Base-by-base conservation (phyloP, 2,888 invertebrate genomes). In the Caenorhabditis sulstoni region DNA sequence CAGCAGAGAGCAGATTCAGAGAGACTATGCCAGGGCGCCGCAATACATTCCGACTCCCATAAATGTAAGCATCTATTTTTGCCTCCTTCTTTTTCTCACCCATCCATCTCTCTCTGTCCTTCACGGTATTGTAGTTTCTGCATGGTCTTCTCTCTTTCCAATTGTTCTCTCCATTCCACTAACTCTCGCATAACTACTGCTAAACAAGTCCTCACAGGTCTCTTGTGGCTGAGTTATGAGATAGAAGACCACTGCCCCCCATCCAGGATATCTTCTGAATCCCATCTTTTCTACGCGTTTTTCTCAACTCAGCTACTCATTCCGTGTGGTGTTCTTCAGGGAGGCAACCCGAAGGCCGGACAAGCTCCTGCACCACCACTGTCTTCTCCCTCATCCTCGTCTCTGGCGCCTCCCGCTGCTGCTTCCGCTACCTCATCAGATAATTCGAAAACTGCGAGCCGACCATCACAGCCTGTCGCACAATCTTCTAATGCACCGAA, bases 251-350 rank as follows among this genome's bases (percentile, higher is more conserved):
- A 5, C 4, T 29, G 29, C 29, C 7, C 4, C 29, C 29, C 7
- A 29, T 29, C 29, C 29, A 5, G 29, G 29, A 29, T 7, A 5
- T 3, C 29, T 29, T 7, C 4, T 29, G 7, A 3, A 29, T 29
- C 7, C 29, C 29, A 29, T 29, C 3, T 29, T 29, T 29, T 29
- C 29, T 29, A 29, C 66, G 16, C 20, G 11, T 37, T 45, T 37
- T 16, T 7, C 23, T 44, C 41, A 23, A 23, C 35, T 37, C 29
- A 41, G 68, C 55, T 53, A 49, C 50, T 49, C 44, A 73, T 64
- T 73, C 58, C 58, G 57, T 58, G 73, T 73, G 50, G 62, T 58
- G 64, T 73, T 71, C 73, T 73, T 73, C 73, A 73, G 73, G 52
- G 20, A 35, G 12, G n/a, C 41, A 20, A 23, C 47, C 29, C 55